Percentiles rank a stretch among this genome's conserved stretches.
phyloP scores from a whole-genome alignment of 2,113 vertebrate genomes.

The Struthidea cinerea region DNA sequence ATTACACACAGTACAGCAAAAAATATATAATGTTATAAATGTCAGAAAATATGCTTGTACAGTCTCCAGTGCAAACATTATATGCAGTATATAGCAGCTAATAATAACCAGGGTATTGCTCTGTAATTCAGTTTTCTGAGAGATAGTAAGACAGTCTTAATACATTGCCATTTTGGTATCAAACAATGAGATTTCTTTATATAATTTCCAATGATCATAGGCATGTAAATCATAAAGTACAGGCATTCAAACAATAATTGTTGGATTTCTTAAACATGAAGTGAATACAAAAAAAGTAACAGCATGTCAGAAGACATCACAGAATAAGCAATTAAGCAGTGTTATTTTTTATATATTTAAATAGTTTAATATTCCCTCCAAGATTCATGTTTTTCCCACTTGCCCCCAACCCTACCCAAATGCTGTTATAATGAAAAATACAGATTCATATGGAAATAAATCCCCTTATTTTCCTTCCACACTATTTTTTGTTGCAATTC shows the following conservation, averaged over 20 bases:
- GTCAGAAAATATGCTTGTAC: not conserved
- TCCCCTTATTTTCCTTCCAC: not conserved
- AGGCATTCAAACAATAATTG: not conserved
- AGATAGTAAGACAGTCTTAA: not conserved
- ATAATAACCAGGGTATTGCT: not conserved
- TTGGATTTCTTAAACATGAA: not conserved
- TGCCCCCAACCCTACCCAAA: rapidly evolving
- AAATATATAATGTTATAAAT: not conserved
- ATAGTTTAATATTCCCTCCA: not conserved
- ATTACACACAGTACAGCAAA: not conserved
- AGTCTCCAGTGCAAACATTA: not conserved
- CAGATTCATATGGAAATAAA: not conserved
- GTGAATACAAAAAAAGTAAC: not conserved
- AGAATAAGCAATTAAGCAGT: not conserved
- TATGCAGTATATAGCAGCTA: not conserved
- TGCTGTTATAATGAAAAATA: not conserved
- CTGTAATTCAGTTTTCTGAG: not conserved
- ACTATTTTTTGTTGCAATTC: not conserved
- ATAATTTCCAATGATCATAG: not conserved
- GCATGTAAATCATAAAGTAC: not conserved
- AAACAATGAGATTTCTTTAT: not conserved
- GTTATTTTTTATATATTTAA: not conserved
- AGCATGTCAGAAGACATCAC: not conserved
- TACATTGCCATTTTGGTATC: not conserved
- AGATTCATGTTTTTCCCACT: rapidly evolving